A percentile compares a stretch with the other conserved stretches of the same genome.
phyloP scores from a whole-genome alignment of 2,888 invertebrate species.

The Acheta domesticus region DNA sequence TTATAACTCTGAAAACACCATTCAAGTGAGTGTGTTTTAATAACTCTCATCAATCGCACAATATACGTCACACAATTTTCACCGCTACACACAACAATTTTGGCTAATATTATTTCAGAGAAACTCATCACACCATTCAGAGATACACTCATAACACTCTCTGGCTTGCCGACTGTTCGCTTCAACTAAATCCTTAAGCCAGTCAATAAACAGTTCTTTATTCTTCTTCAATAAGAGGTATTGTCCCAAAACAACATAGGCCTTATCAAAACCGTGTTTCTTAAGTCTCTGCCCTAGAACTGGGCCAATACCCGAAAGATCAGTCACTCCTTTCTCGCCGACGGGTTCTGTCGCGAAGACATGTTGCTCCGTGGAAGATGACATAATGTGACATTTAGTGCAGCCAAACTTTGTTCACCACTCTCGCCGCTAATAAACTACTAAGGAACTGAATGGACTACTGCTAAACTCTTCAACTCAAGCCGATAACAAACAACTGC shows the following conservation, averaged over 20 bases:
- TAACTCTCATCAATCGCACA: too few relatives aligned
- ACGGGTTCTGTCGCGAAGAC: not conserved
- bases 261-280: not conserved
- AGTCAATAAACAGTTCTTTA: not conserved
- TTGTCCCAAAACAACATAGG: not conserved
- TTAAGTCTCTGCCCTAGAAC: not conserved
- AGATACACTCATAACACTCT: not conserved
- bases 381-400: too few relatives aligned
- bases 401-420: too few relatives aligned
- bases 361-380: not conserved
- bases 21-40: too few relatives aligned
- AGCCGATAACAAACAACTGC: too few relatives aligned
- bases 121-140: slow-evolving; percentile 1
- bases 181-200: not conserved
- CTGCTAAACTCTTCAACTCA: too few relatives aligned
- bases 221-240: not conserved
- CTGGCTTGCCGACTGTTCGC: not conserved
- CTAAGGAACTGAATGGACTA: too few relatives aligned
- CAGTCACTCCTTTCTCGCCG: not conserved
- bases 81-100: not conserved
- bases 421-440: too few relatives aligned
- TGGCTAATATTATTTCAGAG: not conserved
- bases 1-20: too few relatives aligned
- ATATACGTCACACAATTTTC: too few relatives aligned
- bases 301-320: not conserved